Conservation (phyloP, 2,797 vertebrate species). For the Chaenodraco wilsoni region DNA sequence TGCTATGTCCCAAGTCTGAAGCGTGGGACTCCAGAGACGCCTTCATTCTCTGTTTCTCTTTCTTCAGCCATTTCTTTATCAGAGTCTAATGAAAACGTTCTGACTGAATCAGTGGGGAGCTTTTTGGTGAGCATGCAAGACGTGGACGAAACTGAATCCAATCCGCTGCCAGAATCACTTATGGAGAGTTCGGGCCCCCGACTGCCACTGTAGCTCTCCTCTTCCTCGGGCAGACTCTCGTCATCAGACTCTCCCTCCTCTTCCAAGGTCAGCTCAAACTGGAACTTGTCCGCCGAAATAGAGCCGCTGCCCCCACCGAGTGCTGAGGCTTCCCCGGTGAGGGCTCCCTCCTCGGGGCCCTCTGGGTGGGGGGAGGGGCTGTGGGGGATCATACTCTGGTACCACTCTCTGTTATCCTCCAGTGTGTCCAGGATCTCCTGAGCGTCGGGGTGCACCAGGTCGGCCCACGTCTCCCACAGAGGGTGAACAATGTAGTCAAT, state of each 20-base stretch:
- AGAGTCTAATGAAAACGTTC: constrained; percentile 72
- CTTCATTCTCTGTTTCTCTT: constrained; percentile 76
- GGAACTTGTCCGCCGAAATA: constrained; percentile 83
- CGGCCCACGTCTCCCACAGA: constrained; percentile 95
- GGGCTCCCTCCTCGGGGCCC: constrained; percentile 48
- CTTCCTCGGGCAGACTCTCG: constrained; percentile 77
- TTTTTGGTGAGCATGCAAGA: constrained; percentile 40
- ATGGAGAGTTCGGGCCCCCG: constrained; percentile 54
- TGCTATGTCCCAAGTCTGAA: constrained; percentile 85
- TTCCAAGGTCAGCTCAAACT: constrained; percentile 89
- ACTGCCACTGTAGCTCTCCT: constrained; percentile 63
- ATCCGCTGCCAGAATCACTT: constrained; percentile 60
- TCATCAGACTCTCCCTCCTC: constrained; percentile 85
- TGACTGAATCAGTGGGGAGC: constrained; percentile 57
- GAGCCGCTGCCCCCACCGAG: constrained; percentile 27
- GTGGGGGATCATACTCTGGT: constrained; percentile 92
- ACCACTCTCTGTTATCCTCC: constrained; percentile 96
- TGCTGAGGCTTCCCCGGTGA: constrained; percentile 39
- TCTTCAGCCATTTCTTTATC: constrained; percentile 72
- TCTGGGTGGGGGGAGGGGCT: constrained; percentile 85
- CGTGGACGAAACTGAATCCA: constrained; percentile 36
- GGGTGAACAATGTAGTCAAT: constrained; percentile 96
- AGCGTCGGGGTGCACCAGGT: constrained; percentile 93
- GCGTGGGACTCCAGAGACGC: constrained; percentile 66
- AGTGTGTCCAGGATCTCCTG: constrained; percentile 93